Evolutionary conservation across 1,140 invertebrate genomes (phyloP).

Genomic region (Brachionus plicatilis): DNA sequence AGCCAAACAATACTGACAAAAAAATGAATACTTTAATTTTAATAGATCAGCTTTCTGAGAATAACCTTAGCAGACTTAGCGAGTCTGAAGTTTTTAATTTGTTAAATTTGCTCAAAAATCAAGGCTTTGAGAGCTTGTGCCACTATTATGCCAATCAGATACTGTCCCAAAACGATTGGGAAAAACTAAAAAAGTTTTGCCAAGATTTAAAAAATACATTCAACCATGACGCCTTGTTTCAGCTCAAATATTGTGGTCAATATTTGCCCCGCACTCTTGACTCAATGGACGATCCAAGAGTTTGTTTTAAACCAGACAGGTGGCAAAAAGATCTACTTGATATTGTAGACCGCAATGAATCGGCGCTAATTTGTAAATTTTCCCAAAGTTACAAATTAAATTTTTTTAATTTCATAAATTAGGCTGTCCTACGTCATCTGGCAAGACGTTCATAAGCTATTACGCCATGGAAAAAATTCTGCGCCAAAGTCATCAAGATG

Average conservation of each 20-base stretch:
- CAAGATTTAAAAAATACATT: background rate
- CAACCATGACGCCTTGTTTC: background rate
- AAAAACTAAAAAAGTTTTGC: background rate
- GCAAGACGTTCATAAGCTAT: background rate
- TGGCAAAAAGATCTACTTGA: constrained; percentile 13
- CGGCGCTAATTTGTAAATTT: background rate
- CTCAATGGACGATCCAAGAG: background rate
- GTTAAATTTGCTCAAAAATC: background rate
- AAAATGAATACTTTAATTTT: background rate
- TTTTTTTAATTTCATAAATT: background rate
- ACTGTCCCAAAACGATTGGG: background rate
- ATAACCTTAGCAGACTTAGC: background rate
- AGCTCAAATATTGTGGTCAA: background rate
- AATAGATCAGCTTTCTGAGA: background rate
- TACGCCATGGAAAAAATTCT: background rate
- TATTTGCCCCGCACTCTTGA: background rate
- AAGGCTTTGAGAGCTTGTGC: constrained; percentile 5
- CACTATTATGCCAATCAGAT: background rate
- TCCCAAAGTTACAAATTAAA: background rate
- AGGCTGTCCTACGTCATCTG: constrained; percentile 17
- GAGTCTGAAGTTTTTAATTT: background rate
- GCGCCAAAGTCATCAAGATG: background rate
- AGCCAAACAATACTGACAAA: background rate
- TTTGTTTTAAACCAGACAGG: background rate
- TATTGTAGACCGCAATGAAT: constrained; percentile 4